Base-by-base conservation (phyloP, 2,888 invertebrate species). In the Drosophila infuscata region DNA sequence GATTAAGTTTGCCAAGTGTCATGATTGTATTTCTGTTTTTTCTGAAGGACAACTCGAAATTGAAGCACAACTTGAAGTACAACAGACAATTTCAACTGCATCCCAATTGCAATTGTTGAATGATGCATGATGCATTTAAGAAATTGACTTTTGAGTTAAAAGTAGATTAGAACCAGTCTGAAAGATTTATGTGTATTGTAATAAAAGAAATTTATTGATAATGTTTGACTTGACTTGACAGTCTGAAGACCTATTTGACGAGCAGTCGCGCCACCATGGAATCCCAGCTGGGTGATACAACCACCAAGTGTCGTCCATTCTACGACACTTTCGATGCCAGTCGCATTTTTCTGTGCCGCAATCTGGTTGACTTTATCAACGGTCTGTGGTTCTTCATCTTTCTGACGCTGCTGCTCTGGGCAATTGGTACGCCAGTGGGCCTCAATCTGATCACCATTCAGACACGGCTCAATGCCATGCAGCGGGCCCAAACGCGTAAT, bases 321-420 rank as follows among this genome's bases (percentile, higher is more conserved):
- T 97, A 95, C 94, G 94, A 96, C 52, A 95, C 96, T 38, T 96
- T 95, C 82, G 94, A 95, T 78, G 95, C 96, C 33, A 93, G 95
- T 29, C 94, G 96, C 92, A 95, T 88, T 74, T 93, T 93, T 77
- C 68, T 93, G 6, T 93, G 93, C 71, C 92, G 92, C 52, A 92
- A 93, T 75, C 89, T 91, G 66, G 91, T 93, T 29, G 92, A 93
- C 83, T 92, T 91, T 69, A 78, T 93, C 43, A 95, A 96, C 81
- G 96, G 95, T 8, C 95, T 96, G 93, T 96, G 96, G 96, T 95
- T 96, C 65, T 95, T 95, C 66, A 95, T 95, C 3, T 94, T 95
- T 29, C 85, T 95, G 17, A 95, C 93, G 91, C 94, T 91, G 54
- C 91, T 92, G 29, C 84, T 95, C 20, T 95, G 96, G 95, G 94